These are phyloP conservation scores for Apamea monoglypha DNA, from an alignment of 2,888 invertebrate species.

Conservation along the genomic window DNA sequence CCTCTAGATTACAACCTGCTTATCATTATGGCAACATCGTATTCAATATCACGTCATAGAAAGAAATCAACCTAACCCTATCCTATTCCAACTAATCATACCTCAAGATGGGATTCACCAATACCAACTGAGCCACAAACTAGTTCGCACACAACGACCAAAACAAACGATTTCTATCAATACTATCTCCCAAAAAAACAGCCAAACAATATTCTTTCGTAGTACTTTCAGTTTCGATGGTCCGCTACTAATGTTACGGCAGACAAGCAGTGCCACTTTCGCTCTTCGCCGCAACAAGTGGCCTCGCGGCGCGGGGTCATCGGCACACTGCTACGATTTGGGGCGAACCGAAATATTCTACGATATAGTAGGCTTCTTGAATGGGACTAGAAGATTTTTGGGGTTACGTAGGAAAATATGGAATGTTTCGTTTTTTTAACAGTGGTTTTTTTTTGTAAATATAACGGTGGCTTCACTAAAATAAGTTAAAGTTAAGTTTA, in stretches of 20 bases:
- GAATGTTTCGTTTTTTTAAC: not conserved
- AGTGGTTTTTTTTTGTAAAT: not conserved
- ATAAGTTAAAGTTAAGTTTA: too few species aligned
- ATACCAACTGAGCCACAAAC: not conserved
- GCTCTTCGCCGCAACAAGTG: constrained; percentile 65
- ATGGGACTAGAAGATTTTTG: constrained; percentile 2
- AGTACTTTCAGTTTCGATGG: constrained; percentile 65
- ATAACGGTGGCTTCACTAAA: not conserved
- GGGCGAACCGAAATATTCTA: constrained; percentile 43
- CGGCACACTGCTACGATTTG: constrained; percentile 52
- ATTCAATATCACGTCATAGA: too few species aligned
- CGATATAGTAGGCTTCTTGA: constrained; percentile 27
- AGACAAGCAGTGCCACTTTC: constrained; percentile 63
- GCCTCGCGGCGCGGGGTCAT: constrained; percentile 57
- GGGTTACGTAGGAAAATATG: not conserved
- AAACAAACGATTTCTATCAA: constrained; percentile 16
- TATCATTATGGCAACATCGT: not conserved
- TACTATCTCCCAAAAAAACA: constrained; percentile 9
- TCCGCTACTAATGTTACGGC: constrained; percentile 36
- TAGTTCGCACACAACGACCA: not conserved
- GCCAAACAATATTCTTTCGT: constrained; percentile 35
- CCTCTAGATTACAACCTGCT: not conserved
- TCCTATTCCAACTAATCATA: not conserved
- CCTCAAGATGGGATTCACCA: not conserved
- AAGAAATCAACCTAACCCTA: not conserved